These are phyloP conservation scores for Thamnophis sirtalis DNA, from an alignment of 2,113 vertebrate species.

Conservation along the genomic window DNA sequence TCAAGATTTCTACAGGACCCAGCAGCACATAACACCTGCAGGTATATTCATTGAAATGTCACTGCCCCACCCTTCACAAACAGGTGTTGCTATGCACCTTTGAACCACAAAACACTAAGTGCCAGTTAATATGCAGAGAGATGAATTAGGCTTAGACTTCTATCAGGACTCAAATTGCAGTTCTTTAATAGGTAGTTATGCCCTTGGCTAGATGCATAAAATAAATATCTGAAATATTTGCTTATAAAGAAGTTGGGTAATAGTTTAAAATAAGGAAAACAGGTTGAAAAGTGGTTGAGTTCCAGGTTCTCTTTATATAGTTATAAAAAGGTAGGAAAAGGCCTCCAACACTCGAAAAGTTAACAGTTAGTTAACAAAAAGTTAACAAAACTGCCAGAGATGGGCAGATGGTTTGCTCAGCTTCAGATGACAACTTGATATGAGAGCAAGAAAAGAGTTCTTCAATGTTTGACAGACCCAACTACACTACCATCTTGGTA, in stretches of 20 bases:
- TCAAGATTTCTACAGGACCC: neutral
- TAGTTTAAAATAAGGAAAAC: neutral
- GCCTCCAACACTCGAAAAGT: neutral
- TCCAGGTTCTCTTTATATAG: neutral
- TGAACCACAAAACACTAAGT: slow-evolving; percentile 29
- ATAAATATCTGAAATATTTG: neutral
- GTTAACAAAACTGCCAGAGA: too few relatives aligned
- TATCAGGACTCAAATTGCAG: slow-evolving; percentile 6
- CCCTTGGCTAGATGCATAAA: neutral
- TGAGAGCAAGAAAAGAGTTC: neutral
- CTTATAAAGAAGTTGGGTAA: neutral
- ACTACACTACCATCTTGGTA: neutral
- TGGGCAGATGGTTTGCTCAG: neutral
- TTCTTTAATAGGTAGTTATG: slow-evolving; percentile 2
- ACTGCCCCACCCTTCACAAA: slow-evolving; percentile 66
- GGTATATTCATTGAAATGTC: slow-evolving; percentile 34
- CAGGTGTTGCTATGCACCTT: slow-evolving; percentile 62
- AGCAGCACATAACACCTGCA: slow-evolving; percentile 49
- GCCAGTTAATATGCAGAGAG: slow-evolving; percentile 13
- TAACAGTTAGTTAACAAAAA: too few relatives aligned
- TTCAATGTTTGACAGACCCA: neutral
- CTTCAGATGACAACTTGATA: neutral
- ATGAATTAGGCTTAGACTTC: slow-evolving; percentile 21
- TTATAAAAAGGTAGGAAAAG: neutral
- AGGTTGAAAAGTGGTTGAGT: neutral